These are phyloP conservation scores for Eospalax fontanierii DNA, from an alignment of 2,797 vertebrate genomes.

Conservation along the genomic window DNA sequence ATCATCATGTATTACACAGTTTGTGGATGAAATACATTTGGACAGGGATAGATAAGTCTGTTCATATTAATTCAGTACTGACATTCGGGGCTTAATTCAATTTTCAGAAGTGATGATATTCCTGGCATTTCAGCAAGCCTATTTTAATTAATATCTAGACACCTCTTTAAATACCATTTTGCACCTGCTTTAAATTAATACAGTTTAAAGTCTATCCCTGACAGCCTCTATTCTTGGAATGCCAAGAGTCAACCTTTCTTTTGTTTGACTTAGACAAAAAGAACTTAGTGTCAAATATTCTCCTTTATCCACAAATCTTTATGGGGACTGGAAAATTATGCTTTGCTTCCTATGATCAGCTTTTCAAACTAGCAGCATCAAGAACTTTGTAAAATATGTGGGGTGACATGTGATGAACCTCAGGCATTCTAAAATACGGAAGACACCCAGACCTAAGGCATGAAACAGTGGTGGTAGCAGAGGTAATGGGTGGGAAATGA, in stretches of 20 bases:
- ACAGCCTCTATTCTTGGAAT: constrained; percentile 61
- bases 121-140: constrained; percentile 75
- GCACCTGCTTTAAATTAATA: constrained; percentile 70
- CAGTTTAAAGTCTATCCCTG: constrained; percentile 60
- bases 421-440: neutral
- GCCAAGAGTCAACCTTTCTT: constrained; percentile 54
- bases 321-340: neutral
- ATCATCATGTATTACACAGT: constrained; percentile 76
- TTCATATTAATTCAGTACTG: constrained; percentile 77
- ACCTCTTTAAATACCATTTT: constrained; percentile 79
- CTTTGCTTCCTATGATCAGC: neutral
- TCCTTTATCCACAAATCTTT: neutral
- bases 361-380: constrained; percentile 19
- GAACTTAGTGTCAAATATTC: neutral
- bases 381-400: constrained; percentile 13
- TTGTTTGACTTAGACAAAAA: constrained; percentile 32
- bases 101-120: constrained; percentile 79
- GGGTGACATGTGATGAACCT: neutral
- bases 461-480: neutral
- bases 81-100: constrained; percentile 79
- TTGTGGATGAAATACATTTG: constrained; percentile 75
- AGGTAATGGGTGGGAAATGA: neutral
- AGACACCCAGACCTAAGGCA: neutral
- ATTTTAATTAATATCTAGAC: constrained; percentile 79
- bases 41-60: constrained; percentile 74